A percentile compares a stretch with the other conserved stretches of the same genome.
Conservation (phyloP, 2,113 vertebrate genomes). For the Epinephelus lanceolatus region DNA sequence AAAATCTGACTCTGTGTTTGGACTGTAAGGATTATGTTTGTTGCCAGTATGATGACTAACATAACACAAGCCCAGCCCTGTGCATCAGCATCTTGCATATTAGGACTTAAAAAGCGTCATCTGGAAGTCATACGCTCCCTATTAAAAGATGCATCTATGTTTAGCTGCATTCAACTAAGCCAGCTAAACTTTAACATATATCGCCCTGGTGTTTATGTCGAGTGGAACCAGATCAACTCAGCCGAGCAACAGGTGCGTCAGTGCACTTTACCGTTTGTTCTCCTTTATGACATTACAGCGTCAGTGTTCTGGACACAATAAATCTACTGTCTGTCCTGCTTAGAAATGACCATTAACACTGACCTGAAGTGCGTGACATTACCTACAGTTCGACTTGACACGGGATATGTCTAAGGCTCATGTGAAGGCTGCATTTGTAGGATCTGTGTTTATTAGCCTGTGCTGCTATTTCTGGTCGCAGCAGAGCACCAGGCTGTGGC, state of each 20-base stretch:
- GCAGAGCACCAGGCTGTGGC: slow-evolving; percentile 40
- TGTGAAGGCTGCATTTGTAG: slow-evolving; percentile 42
- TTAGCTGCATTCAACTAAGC: not conserved
- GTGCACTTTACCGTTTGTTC: not conserved
- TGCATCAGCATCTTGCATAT: not conserved
- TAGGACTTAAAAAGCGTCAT: not conserved
- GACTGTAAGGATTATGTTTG: not conserved
- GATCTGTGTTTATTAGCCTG: slow-evolving; percentile 60
- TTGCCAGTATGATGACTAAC: not conserved
- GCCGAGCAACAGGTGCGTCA: slow-evolving; percentile 32
- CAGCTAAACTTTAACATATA: not conserved
- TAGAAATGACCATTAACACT: slow-evolving; percentile 4
- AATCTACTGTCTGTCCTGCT: not conserved
- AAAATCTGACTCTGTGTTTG: not conserved
- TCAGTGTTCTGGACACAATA: slow-evolving; percentile 3
- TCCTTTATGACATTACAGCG: not conserved
- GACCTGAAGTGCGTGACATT: slow-evolving; percentile 15
- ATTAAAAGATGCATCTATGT: not conserved
- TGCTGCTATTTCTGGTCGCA: slow-evolving; percentile 69
- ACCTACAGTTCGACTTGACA: slow-evolving; percentile 18
- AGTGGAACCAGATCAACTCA: slow-evolving; percentile 9
- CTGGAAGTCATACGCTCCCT: not conserved
- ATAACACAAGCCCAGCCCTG: not conserved
- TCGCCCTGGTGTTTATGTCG: not conserved
- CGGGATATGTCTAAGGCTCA: slow-evolving; percentile 18